Evolutionary conservation across 2,113 vertebrate species (phyloP).

Genomic region (Panthera uncia): DNA sequence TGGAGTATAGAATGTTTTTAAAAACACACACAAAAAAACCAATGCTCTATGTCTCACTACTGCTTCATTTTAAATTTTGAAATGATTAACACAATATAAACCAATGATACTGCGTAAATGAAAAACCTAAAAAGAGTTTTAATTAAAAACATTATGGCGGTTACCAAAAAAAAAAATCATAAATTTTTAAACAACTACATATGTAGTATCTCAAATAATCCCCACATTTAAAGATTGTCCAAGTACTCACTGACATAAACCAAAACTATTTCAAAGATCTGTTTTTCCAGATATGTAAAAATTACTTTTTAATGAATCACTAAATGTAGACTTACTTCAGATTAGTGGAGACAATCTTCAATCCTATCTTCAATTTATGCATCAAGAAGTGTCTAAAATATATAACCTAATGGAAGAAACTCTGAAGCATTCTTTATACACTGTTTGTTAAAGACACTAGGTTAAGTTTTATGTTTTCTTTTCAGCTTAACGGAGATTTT

Average conservation of each 20-base stretch:
- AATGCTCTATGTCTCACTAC: slow-evolving; percentile 32
- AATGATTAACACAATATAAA: slow-evolving; percentile 58
- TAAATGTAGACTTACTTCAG: slow-evolving; percentile 37
- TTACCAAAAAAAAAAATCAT: slow-evolving; percentile 38
- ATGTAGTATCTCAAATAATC: slow-evolving; percentile 56
- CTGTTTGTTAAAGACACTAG: neutral
- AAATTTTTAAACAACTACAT: slow-evolving; percentile 60
- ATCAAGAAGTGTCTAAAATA: slow-evolving; percentile 43
- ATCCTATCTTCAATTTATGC: neutral
- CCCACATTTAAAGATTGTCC: slow-evolving; percentile 11
- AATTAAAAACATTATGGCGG: slow-evolving; percentile 41
- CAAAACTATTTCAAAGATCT: slow-evolving; percentile 14
- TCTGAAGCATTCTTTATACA: neutral
- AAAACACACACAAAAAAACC: slow-evolving; percentile 48
- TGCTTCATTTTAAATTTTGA: slow-evolving; percentile 55
- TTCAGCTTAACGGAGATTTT: neutral
- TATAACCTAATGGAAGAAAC: neutral
- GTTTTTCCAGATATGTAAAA: slow-evolving; percentile 49
- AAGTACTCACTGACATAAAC: slow-evolving; percentile 27
- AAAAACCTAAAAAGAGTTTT: slow-evolving; percentile 49
- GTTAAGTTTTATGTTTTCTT: neutral
- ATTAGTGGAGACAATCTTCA: slow-evolving; percentile 14
- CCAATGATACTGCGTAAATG: slow-evolving; percentile 24
- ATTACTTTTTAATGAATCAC: slow-evolving; percentile 44
- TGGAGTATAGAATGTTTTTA: slow-evolving; percentile 60